phyloP scores from a whole-genome alignment of 1,140 invertebrate genomes.

The Drosophila orosa region DNA sequence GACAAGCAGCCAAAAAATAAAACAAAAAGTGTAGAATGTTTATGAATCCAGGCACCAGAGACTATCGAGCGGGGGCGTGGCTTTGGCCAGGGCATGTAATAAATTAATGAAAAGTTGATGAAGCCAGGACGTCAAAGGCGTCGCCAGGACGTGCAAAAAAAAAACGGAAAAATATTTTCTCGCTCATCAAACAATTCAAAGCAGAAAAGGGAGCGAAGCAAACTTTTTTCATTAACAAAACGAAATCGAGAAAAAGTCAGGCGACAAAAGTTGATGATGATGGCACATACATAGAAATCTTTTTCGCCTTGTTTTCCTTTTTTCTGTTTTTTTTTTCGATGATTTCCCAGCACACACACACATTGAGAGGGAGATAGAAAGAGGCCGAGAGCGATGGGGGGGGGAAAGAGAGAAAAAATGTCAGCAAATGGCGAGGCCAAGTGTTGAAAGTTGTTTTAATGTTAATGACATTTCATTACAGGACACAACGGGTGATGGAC shows the following conservation, averaged over 20 bases:
- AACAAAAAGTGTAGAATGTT: conserved; percentile 54
- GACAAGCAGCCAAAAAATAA: conserved; percentile 22
- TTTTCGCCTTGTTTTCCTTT: conserved; percentile 15
- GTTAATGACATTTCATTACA: conserved; percentile 77
- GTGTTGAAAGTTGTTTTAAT: conserved; percentile 77
- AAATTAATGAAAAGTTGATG: conserved; percentile 78
- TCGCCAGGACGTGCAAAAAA: conserved; percentile 27
- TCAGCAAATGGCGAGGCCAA: conserved; percentile 40
- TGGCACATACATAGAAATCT: conserved; percentile 46
- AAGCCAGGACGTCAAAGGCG: conserved; percentile 60
- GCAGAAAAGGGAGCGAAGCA: conserved; percentile 22
- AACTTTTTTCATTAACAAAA: conserved; percentile 77
- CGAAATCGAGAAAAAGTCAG: conserved; percentile 52
- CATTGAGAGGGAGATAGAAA: conserved; percentile 5
- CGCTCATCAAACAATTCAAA: conserved; percentile 52
- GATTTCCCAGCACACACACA: conserved; percentile 35
- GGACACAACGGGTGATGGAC: conserved; percentile 22
- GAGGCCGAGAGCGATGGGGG: neutral
- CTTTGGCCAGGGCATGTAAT: conserved; percentile 55
- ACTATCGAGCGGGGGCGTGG: conserved; percentile 11
- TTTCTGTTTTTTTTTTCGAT: conserved; percentile 4
- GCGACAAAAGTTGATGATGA: conserved; percentile 53
- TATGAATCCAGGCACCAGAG: conserved; percentile 41
- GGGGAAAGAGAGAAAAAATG: conserved; percentile 6
- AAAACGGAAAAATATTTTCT: conserved; percentile 42